Evolutionary conservation across 1,140 invertebrate species (phyloP), one percentile per base, ranked within the genome.

Genomic region (Leptestheria dahalacensis): DNA sequence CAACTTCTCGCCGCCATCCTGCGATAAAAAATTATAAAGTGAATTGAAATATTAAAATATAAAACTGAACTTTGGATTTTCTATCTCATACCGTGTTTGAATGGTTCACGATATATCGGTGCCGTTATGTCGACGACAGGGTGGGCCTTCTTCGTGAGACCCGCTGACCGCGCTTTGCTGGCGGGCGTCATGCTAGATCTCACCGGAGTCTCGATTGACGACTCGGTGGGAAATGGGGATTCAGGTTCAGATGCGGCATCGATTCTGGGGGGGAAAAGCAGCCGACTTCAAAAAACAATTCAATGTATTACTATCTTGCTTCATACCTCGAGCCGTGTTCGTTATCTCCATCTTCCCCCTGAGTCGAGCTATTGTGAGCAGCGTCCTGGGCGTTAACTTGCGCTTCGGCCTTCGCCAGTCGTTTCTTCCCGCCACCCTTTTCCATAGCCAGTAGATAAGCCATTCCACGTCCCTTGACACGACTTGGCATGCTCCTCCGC

Each of bases 1-100:
- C 58, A 20, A 60, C 48, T 60, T 60, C 58, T 52, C 58, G 24
- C 48, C 51, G 50, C 58, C 58, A 60, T 2, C 58, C 58, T 60
- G 15, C 2, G 47, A 57, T 1, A 25, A 6, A 12, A 11, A n/a
- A n/a, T 1, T 2, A 1, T 46, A 46, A 18, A 26, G 23, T 4
- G 26, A 59, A 48, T 10, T 15, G 1, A 23, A 21, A 50, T 3
- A 25, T n/a, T 48, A 59, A 52, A 2, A 23, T 18, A 2, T 2
- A 26, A 26, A 52, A 52, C n/a, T 26, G 28, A 52, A 52, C 24
- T n/a, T n/a, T n/a, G n/a, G n/a, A n/a, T n/a, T n/a, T n/a, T n/a
- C n/a, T n/a, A n/a, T n/a, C n/a, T n/a, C n/a, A n/a, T 25, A 3
- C 58, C 58, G 23, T 51, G 26, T 23, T 60, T 52, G 24, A 60